Conservation (phyloP, 2,113 vertebrate species). For the Pollachius pollachius region DNA sequence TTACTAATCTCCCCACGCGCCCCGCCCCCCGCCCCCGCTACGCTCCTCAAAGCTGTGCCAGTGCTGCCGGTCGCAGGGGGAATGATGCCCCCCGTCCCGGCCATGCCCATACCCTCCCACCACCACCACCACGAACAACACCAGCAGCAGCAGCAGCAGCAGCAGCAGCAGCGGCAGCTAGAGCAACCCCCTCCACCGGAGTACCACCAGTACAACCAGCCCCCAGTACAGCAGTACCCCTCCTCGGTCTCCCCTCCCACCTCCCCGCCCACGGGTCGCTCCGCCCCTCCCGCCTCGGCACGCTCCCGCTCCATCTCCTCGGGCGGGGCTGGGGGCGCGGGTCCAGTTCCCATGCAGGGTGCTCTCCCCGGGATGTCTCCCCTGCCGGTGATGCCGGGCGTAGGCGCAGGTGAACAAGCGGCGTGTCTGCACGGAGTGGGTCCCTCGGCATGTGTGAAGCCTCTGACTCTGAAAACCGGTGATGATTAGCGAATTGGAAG, state of each 20-base stretch:
- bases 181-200: background rate
- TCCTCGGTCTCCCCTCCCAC: conserved; percentile 6
- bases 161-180: background rate
- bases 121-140: conserved; percentile 58
- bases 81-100: conserved; percentile 75
- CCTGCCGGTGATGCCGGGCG: conserved; percentile 50
- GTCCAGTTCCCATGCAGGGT: conserved; percentile 23
- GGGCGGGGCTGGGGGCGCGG: background rate
- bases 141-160: conserved; percentile 32
- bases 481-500: no score
- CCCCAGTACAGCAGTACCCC: conserved; percentile 5
- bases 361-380: conserved; percentile 38
- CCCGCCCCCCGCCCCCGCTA: no score
- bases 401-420: conserved; percentile 34
- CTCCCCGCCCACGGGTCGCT: conserved; percentile 20
- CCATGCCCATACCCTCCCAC: conserved; percentile 63
- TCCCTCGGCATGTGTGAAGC: conserved; percentile 56
- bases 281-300: conserved; percentile 18
- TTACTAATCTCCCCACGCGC: no score
- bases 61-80: conserved; percentile 78
- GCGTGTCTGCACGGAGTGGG: conserved; percentile 14
- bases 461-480: no score
- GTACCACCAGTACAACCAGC: conserved; percentile 62
- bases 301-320: conserved; percentile 6
- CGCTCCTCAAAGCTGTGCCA: conserved; percentile 69